These are phyloP conservation scores for Aphidius colemani DNA, from an alignment of 2,888 invertebrate species.

Conservation along the genomic window DNA sequence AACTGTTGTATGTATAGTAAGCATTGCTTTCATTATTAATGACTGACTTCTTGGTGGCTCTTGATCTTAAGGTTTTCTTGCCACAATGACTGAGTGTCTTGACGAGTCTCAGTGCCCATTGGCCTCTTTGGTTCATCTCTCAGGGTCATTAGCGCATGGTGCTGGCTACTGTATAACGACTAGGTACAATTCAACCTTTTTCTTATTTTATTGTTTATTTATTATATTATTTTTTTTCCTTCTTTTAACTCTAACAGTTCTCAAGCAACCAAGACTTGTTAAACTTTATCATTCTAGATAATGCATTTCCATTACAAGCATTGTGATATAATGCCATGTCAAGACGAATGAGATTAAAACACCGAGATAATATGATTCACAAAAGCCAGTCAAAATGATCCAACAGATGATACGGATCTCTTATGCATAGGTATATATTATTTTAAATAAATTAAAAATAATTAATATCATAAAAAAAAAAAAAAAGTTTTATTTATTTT, in stretches of 20 bases:
- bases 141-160: slow-evolving; percentile 36
- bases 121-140: slow-evolving; percentile 28
- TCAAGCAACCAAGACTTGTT: too few relatives aligned
- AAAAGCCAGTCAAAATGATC: too few relatives aligned
- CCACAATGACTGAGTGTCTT: slow-evolving; percentile 33
- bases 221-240: background rate
- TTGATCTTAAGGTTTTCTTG: slow-evolving; percentile 22
- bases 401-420: too few relatives aligned
- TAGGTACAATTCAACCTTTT: slow-evolving; percentile 36
- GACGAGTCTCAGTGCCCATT: slow-evolving; percentile 12
- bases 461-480: too few relatives aligned
- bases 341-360: too few relatives aligned
- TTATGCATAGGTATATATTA: too few relatives aligned
- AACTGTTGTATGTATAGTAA: background rate
- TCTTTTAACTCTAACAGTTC: background rate
- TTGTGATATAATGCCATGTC: too few relatives aligned
- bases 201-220: slow-evolving; percentile 27
- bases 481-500: too few relatives aligned
- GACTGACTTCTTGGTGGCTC: slow-evolving; percentile 33
- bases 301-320: too few relatives aligned
- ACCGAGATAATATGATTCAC: too few relatives aligned
- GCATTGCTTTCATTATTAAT: slow-evolving; percentile 34
- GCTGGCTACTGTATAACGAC: slow-evolving; percentile 51
- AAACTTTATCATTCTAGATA: too few relatives aligned
- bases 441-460: too few relatives aligned